Base-by-base conservation (phyloP, 2,113 vertebrate genomes). In the Odontesthes bonariensis region DNA sequence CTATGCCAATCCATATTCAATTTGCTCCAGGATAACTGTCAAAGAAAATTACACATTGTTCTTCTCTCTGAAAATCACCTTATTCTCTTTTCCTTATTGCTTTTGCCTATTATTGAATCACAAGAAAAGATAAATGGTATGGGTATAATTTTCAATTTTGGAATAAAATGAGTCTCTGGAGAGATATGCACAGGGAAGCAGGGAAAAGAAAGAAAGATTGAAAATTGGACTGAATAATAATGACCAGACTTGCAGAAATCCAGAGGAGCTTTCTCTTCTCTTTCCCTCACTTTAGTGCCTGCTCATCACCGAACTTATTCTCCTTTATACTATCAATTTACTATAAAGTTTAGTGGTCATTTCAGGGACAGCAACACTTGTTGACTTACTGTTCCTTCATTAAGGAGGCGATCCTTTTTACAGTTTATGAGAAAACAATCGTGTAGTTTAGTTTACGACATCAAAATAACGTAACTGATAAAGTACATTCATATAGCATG, bases 1-100 rank as follows among this genome's bases (percentile, higher is more conserved):
- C 69, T 71, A 73, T 86, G 75, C 67, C 79, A 77, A 81, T 91
- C 88, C 86, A 84, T 85, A 92, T 88, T 90, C 71, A 89, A 77
- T 88, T 90, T 87, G 75, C 73, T 78, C 54, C 66, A 59, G 78
- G 63, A 77, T 70, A 77, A 74, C 81, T 82, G 81, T 87, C 73
- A 88, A 82, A 87, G 75, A 81, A 82, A 83, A 86, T 88, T 79
- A 81, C 81, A 74, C 65, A 79, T 83, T 80, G 65, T 78, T 77
- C 72, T 62, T 83, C 71, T 81, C 59, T 86, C 27, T 71, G 73
- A 88, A 83, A 85, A 80, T 76, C 53, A 67, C 59, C 51, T 59
- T 56, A 51, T 83, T 84, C 74, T 60, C 47, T 44, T 52, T 52
- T 69, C 42, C 57, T 53, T 73, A 38, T 75, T 84, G 52, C 31